Conservation (phyloP, 2,888 invertebrate species). For the Pristionchus fissidentatus region DNA sequence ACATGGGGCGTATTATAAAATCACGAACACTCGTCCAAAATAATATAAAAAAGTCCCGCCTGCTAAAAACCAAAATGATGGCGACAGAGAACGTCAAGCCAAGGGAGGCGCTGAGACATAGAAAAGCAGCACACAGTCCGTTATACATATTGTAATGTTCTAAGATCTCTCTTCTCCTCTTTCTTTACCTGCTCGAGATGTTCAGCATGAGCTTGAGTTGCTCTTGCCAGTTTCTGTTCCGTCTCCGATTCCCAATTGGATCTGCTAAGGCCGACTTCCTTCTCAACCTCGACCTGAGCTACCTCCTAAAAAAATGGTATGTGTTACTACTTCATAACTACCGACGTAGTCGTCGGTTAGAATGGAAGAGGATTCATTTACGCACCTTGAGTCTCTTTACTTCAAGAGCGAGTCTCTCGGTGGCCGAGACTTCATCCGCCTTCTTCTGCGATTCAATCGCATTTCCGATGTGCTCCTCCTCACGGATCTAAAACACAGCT, state of each 20-base stretch:
- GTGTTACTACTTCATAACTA: background rate
- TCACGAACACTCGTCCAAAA: no score
- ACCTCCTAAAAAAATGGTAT: background rate
- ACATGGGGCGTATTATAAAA: no score
- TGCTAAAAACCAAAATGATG: no score
- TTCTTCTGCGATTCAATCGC: conserved; percentile 82
- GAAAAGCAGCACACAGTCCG: no score
- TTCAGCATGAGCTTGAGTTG: conserved; percentile 89
- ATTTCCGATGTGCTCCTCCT: conserved; percentile 81
- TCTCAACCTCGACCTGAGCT: conserved; percentile 27
- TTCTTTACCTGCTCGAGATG: conserved; percentile 76
- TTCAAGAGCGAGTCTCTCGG: conserved; percentile 77
- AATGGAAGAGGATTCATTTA: no score
- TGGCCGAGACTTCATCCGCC: conserved; percentile 80
- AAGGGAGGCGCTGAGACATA: no score
- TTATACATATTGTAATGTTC: background rate
- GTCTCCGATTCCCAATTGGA: conserved; percentile 80
- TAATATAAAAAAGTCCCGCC: no score
- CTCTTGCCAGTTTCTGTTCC: conserved; percentile 86
- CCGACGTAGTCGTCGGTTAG: background rate
- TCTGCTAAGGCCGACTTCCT: conserved; percentile 50
- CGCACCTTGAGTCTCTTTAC: conserved; percentile 28
- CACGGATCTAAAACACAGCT: conserved; percentile 78
- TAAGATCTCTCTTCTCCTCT: conserved; percentile 62
- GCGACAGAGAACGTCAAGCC: no score